Evolutionary conservation across 2,888 invertebrate genomes (phyloP), one percentile per base, ranked within the genome.

Genomic region (Rhagonycha fulva): DNA sequence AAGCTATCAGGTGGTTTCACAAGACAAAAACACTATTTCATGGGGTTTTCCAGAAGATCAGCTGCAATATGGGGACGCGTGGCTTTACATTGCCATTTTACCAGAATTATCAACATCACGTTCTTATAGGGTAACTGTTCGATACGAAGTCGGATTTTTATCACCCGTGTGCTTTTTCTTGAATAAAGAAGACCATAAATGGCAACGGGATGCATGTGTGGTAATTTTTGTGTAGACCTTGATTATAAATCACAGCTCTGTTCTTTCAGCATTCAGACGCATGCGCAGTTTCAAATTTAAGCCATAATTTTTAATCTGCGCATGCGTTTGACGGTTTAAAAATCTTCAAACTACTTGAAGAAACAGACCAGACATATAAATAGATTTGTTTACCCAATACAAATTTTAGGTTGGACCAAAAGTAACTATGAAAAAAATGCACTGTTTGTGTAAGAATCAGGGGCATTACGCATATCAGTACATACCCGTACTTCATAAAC

Each of bases 51-150:
- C 76, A 3, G 0, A 4, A 2, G 26, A 26, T 0, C 12, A 70
- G 14, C 19, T 30, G 11, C 23, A 61, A 10, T 70, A 60, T 62
- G 76, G 76, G 10, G 72, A 76, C 9, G 69, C 72, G 11, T 76
- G 76, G 76, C 19, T 76, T 61, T 76, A 76, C 14, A n/a, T 76
- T 14, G 76, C 61, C 5, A 62, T 73, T n/a, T 72, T 76, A 14
- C 76, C 76, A 11, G 60, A 60, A 12, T 7, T 7, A n/a, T 32
- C 32, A 12, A 5, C 5, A n/a, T n/a, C n/a, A 47, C 47, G 47
- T 47, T 7, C 1, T 14, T 19, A 4, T 12, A 47, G 47, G 14
- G 14, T 14, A 12, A 63, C 72, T 4, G 11, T 70, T 60, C 10
- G 19, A 9, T 76, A 76, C 30, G 23, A n/a, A 1, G 24, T 76